These are phyloP conservation scores for Halesus radiatus DNA, from an alignment of 1,140 invertebrate species.

Conservation along the genomic window DNA sequence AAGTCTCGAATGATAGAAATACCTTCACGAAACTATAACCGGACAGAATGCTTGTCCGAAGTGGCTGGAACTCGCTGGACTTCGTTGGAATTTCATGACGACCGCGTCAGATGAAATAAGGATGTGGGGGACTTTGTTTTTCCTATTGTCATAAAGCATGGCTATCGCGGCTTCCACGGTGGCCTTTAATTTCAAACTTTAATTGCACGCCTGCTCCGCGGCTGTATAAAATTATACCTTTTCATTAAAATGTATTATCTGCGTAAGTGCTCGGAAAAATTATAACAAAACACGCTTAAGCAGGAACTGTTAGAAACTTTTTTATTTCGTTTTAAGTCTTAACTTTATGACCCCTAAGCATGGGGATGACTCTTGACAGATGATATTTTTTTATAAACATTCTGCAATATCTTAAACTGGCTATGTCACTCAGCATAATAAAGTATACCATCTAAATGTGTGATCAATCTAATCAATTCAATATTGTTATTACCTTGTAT, in stretches of 20 bases:
- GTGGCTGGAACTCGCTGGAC: constrained; percentile 17
- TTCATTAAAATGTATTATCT: constrained; percentile 12
- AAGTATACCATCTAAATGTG: too few species aligned
- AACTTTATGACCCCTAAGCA: too few species aligned
- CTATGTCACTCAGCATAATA: too few species aligned
- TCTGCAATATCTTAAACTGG: too few species aligned
- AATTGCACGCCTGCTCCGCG: constrained; percentile 11
- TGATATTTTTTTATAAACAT: too few species aligned
- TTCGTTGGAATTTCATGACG: constrained; percentile 53
- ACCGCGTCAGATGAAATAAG: constrained; percentile 48
- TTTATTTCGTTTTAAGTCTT: too few species aligned
- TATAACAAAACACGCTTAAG: too few species aligned
- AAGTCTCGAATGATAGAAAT: not conserved
- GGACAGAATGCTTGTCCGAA: not conserved
- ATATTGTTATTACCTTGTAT: too few species aligned
- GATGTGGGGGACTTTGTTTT: constrained; percentile 19
- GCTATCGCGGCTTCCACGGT: constrained; percentile 37
- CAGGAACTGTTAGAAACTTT: too few species aligned
- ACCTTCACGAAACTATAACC: not conserved
- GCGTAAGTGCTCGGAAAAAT: not conserved
- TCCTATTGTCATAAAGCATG: constrained; percentile 45
- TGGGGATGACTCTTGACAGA: too few species aligned
- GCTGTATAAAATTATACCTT: not conserved
- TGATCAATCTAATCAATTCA: too few species aligned
- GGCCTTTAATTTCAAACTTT: constrained; percentile 37